Conservation (phyloP, 2,888 invertebrate genomes). For the Elmis aenea region DNA sequence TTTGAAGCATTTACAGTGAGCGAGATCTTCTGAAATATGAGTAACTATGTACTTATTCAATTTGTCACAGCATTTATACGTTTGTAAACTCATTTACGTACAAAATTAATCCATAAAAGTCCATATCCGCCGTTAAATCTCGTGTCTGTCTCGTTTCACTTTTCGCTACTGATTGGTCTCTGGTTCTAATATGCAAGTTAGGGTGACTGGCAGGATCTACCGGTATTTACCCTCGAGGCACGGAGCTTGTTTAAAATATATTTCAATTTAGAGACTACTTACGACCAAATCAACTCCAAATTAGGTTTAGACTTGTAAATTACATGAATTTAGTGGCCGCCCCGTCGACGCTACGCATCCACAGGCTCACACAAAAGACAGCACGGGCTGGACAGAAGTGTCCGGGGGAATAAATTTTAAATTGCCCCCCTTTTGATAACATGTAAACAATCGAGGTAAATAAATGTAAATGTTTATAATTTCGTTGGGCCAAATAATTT, state of each 20-base stretch:
- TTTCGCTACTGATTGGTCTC: constrained; percentile 21
- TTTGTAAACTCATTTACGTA: not conserved
- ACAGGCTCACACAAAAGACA: too few species aligned
- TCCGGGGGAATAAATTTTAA: too few species aligned
- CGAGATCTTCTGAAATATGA: not conserved
- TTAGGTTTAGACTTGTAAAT: constrained; percentile 8
- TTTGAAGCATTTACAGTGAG: too few species aligned
- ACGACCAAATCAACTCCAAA: constrained; percentile 5
- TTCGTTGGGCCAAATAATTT: too few species aligned
- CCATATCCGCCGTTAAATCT: constrained; percentile 23
- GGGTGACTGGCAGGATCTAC: constrained; percentile 42
- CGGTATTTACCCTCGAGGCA: constrained; percentile 36
- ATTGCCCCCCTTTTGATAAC: too few species aligned
- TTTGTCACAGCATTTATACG: not conserved
- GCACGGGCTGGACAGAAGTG: too few species aligned
- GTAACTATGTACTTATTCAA: not conserved
- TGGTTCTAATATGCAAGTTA: constrained; percentile 29
- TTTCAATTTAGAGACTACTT: constrained; percentile 35
- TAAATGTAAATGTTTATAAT: too few species aligned
- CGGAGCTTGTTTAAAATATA: constrained; percentile 40
- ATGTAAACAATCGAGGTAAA: too few species aligned
- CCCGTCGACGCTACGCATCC: too few species aligned
- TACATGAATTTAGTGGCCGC: too few species aligned
- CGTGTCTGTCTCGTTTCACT: constrained; percentile 11
- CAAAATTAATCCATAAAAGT: constrained; percentile 20